Conservation (phyloP, 30 jellyfish, hydroid and myxozoan genomes). For the Sanderia malayensis region DNA sequence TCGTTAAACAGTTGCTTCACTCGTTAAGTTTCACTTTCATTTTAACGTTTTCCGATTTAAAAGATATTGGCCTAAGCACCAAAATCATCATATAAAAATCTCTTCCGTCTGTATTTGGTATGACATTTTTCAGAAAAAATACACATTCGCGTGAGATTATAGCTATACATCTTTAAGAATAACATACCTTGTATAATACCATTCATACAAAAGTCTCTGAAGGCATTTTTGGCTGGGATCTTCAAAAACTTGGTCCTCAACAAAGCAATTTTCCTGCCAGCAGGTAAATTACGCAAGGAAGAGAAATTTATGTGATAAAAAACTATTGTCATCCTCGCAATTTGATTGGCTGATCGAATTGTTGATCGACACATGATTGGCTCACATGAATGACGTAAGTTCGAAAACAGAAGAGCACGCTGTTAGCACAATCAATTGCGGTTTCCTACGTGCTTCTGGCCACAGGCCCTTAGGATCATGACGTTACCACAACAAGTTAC, state of each 20-base stretch:
- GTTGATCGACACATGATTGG: background rate
- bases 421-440: background rate
- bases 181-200: background rate
- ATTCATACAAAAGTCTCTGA: constrained; percentile 6
- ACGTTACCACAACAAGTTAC: too few relatives aligned
- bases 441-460: constrained; percentile 4
- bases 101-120: background rate
- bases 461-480: too few relatives aligned
- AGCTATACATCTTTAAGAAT: background rate
- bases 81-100: background rate
- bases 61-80: constrained; percentile 3
- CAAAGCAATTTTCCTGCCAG: constrained; percentile 3
- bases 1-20: too few relatives aligned
- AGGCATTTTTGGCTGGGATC: constrained; percentile 3
- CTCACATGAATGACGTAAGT: background rate
- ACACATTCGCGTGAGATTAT: too few relatives aligned
- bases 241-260: background rate
- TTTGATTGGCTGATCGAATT: background rate
- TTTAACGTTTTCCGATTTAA: too few relatives aligned
- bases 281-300: background rate
- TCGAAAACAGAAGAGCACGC: background rate
- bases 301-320: background rate
- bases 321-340: background rate
- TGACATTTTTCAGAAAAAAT: too few relatives aligned
- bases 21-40: too few relatives aligned